Evolutionary conservation across 2,113 vertebrate species (phyloP).

Genomic region (Prietella phreatophila): DNA sequence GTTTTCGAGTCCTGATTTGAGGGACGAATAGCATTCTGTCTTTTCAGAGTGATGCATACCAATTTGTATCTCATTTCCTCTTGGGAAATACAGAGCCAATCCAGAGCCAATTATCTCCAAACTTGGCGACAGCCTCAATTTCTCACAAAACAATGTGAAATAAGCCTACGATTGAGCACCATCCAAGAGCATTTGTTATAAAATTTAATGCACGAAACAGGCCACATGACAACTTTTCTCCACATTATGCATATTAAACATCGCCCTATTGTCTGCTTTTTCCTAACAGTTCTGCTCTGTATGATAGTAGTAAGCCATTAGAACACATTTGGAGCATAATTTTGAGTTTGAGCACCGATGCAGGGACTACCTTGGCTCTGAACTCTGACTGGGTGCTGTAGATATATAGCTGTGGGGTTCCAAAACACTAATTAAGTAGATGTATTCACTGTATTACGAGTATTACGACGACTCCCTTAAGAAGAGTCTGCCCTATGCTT

Average conservation of each 20-base stretch:
- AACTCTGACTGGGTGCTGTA: neutral
- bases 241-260: neutral
- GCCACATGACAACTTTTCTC: neutral
- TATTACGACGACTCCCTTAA: neutral
- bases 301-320: neutral
- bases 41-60: slow-evolving; percentile 1
- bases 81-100: slow-evolving; percentile 2
- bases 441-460: neutral
- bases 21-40: neutral
- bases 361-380: neutral
- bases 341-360: neutral
- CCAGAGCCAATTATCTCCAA: slow-evolving; percentile 7
- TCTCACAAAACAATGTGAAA: slow-evolving; percentile 35
- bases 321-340: neutral
- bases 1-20: neutral
- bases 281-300: neutral
- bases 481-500: neutral
- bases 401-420: neutral
- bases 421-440: neutral
- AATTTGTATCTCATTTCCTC: slow-evolving; percentile 27
- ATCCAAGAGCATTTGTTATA: slow-evolving; percentile 29
- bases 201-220: neutral
- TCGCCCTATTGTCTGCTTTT: neutral
- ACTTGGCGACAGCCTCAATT: slow-evolving; percentile 20
- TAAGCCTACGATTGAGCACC: slow-evolving; percentile 16